Percentiles rank a stretch among this genome's conserved stretches.
These are phyloP conservation scores for Synergus itoensis DNA, from an alignment of 2,888 invertebrate species.

Conservation along the genomic window DNA sequence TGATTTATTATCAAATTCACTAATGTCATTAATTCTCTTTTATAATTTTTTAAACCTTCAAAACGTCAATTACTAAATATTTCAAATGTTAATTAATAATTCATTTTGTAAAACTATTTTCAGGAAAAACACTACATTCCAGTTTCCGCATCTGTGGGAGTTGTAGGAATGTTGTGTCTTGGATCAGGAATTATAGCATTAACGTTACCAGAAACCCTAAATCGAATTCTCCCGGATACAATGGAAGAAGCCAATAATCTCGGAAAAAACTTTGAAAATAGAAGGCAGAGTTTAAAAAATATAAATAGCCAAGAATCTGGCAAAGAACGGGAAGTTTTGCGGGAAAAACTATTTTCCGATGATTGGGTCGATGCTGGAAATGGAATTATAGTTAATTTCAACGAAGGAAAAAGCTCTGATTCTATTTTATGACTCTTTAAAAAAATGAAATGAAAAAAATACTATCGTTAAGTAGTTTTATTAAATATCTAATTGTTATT, in stretches of 20 bases:
- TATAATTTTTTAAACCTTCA: too few relatives aligned
- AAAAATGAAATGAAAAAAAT: slow-evolving; percentile 10
- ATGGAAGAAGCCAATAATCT: slow-evolving; percentile 58
- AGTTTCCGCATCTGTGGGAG: slow-evolving; percentile 49
- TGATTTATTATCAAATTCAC: background rate
- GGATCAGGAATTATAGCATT: slow-evolving; percentile 61
- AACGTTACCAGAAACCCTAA: slow-evolving; percentile 67
- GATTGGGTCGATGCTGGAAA: slow-evolving; percentile 74
- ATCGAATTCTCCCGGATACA: slow-evolving; percentile 65
- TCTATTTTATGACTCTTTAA: background rate
- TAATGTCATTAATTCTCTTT: background rate
- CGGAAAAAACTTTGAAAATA: slow-evolving; percentile 43
- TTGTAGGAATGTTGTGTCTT: slow-evolving; percentile 65
- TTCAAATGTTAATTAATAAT: too few relatives aligned
- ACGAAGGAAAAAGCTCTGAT: background rate
- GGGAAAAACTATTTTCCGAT: slow-evolving; percentile 72
- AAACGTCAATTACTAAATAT: background rate
- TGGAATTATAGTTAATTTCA: slow-evolving; percentile 72
- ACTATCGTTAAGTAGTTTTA: slow-evolving; percentile 1
- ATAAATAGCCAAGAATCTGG: slow-evolving; percentile 50
- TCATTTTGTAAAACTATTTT: background rate
- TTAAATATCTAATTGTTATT: background rate
- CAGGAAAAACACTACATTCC: slow-evolving; percentile 25
- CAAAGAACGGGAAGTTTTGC: slow-evolving; percentile 63
- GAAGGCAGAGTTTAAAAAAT: background rate